Evolutionary conservation across 2,113 vertebrate genomes (phyloP), one percentile per base, ranked within the genome.

Genomic region (Miniopterus natalensis): DNA sequence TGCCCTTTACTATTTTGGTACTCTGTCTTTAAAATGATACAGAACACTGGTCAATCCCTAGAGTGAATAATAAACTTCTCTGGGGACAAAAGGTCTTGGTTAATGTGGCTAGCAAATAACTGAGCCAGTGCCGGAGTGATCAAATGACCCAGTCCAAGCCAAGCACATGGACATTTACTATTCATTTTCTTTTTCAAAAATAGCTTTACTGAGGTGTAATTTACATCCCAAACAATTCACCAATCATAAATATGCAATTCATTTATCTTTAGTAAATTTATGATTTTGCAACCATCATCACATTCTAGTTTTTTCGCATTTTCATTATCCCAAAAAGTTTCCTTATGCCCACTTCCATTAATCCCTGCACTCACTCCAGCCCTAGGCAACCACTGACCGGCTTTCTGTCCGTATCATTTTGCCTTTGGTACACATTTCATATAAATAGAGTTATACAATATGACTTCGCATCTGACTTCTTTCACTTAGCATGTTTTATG

Each of bases 11-110:
- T 87, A 8, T 77, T 79, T 84, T 79, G 59, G 31, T 86, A 71
- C 63, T 95, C 25, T 90, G 68, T 92, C 95, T 94, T 95, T 88
- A 70, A 95, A 95, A 84, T 89, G 68, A 96, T 53, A 23, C 53
- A 61, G 42, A 84, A 55, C 66, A 68, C 55, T 92, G 84, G 65
- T 49, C 65, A 96, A 18, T 71, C 49, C 25, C 42, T n/a, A 53
- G 49, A 55, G 27, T 80, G 70, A 95, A 42, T 63, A 93, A 96
- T 93, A 77, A 81, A 86, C 36, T 73, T 87, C 63, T 71, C 31
- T 15, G 13, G 66, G 83, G 81, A 92, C 36, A 77, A 79, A 78
- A 81, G 53, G 63, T 85, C 74, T 91, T 90, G 70, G 61, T 79
- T 94, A 93, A 90, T 84, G 68, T 96, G 79, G 51, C 31, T 59